phyloP scores from a whole-genome alignment of 2,797 vertebrate genomes.

The Galagoides demidoff region DNA sequence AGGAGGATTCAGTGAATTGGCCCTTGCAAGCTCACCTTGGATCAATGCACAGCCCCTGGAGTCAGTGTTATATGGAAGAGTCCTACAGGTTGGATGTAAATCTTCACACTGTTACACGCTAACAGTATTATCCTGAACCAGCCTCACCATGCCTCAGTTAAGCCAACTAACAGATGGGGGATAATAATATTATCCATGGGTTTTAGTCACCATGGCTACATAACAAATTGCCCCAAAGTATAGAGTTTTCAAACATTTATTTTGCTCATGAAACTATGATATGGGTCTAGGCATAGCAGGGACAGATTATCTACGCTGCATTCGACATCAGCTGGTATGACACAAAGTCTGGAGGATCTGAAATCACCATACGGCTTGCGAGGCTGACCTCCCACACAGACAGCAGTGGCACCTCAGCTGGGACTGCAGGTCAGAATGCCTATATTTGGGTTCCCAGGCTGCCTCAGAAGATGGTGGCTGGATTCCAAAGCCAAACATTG shows the following conservation, averaged over 20 bases:
- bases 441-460: not conserved
- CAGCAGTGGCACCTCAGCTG: rapidly evolving
- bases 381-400: not conserved
- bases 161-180: not conserved
- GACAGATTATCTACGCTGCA: not conserved
- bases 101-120: no score
- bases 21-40: not conserved
- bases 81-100: not conserved
- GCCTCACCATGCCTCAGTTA: not conserved
- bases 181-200: not conserved
- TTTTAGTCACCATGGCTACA: not conserved
- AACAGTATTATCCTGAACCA: not conserved
- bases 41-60: rapidly evolving
- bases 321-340: not conserved
- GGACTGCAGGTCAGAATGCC: not conserved
- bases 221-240: not conserved
- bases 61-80: not conserved
- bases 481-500: not conserved
- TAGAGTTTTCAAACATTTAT: not conserved
- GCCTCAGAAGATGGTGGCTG: not conserved
- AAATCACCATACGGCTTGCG: not conserved
- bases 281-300: not conserved
- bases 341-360: not conserved
- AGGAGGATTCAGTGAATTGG: not conserved
- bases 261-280: not conserved